Evolutionary conservation across 2,113 vertebrate species (phyloP).

Genomic region (Pycnonotus jocosus): DNA sequence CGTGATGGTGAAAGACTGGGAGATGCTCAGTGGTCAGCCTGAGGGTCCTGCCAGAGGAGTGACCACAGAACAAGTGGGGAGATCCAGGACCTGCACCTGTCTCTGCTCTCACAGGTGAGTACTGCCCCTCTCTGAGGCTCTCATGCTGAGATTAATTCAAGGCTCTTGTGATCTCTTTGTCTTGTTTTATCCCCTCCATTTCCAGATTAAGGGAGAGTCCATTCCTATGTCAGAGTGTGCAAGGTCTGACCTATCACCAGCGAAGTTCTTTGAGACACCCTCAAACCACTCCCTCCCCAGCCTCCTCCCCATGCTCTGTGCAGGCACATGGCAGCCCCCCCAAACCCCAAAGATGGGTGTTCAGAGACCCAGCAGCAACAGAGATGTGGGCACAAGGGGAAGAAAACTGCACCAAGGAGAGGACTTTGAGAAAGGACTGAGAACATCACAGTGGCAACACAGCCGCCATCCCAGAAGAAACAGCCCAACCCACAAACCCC

Average conservation of each 20-base stretch:
- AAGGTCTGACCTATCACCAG: background rate
- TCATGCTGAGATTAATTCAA: background rate
- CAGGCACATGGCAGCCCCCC: background rate
- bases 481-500: background rate
- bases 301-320: background rate
- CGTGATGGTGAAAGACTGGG: background rate
- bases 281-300: background rate
- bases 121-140: background rate
- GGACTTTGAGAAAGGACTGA: accelerated
- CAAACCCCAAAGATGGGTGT: background rate
- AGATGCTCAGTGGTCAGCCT: background rate
- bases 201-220: background rate
- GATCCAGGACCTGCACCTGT: background rate
- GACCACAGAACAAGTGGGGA: background rate
- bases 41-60: background rate
- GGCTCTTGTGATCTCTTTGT: background rate
- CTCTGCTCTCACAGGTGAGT: background rate
- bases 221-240: background rate
- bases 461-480: background rate
- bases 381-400: background rate
- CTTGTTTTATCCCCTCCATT: background rate
- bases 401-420: background rate
- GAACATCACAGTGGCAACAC: background rate
- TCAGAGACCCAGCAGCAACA: background rate
- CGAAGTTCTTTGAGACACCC: background rate